A percentile compares a stretch with the other conserved stretches of the same genome.
These are phyloP conservation scores for Drosophila sechellia DNA, from an alignment of 1,140 invertebrate species.

Conservation along the genomic window DNA sequence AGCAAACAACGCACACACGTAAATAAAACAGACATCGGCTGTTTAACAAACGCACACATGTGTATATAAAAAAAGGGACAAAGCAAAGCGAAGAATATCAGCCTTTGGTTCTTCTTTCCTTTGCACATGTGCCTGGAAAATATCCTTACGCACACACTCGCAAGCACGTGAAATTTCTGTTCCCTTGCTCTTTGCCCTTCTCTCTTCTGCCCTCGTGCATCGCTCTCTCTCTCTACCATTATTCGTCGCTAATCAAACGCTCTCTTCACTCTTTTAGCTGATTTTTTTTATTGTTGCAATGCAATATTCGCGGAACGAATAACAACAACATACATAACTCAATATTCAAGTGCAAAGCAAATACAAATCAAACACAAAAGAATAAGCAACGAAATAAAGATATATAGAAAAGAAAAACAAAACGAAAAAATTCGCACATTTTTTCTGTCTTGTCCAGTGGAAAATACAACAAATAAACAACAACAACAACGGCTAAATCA, in stretches of 20 bases:
- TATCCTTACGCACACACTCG: conserved; percentile 34
- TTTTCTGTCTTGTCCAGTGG: conserved; percentile 46
- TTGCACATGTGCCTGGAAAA: conserved; percentile 69
- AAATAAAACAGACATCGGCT: conserved; percentile 34
- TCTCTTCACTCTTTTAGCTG: conserved; percentile 34
- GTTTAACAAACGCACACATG: conserved; percentile 21
- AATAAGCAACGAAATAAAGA: conserved; percentile 29
- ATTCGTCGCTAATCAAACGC: conserved; percentile 23
- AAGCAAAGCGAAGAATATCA: conserved; percentile 8
- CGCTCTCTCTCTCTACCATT: conserved; percentile 1
- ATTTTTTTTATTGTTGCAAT: conserved; percentile 58
- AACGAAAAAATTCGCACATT: conserved; percentile 31
- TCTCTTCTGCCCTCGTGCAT: neutral
- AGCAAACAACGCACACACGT: conserved; percentile 62
- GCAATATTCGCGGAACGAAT: conserved; percentile 61
- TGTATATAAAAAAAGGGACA: conserved; percentile 10
- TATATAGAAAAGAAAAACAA: conserved; percentile 35
- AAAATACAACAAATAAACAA: conserved; percentile 19
- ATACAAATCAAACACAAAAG: conserved; percentile 19
- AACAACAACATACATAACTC: conserved; percentile 39
- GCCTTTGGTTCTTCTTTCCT: conserved; percentile 1
- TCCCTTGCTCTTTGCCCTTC: conserved; percentile 14
- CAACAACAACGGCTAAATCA: conserved; percentile 29
- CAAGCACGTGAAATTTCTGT: conserved; percentile 61
- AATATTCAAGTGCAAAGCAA: conserved; percentile 59